Conservation (phyloP, 2,797 vertebrate genomes). For the Anas bernieri region DNA sequence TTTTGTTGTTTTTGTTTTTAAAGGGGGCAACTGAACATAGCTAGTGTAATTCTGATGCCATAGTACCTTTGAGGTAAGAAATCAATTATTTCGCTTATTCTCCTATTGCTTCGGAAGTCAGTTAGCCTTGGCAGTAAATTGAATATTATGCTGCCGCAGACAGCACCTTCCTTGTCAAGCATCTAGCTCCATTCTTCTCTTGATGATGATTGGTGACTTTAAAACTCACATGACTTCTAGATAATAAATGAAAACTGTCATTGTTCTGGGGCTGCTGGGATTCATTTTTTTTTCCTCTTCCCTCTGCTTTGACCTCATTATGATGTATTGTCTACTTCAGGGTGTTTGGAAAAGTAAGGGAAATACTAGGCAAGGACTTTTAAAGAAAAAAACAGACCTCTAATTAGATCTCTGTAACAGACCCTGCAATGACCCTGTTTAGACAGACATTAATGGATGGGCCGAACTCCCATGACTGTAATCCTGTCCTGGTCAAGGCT, state of each 20-base stretch:
- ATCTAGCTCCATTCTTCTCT: slow-evolving; percentile 58
- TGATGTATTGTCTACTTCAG: slow-evolving; percentile 73
- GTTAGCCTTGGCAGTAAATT: slow-evolving; percentile 64
- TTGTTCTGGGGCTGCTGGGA: slow-evolving; percentile 24
- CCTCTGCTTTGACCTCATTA: slow-evolving; percentile 70
- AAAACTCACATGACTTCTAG: slow-evolving; percentile 57
- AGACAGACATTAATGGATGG: slow-evolving; percentile 51
- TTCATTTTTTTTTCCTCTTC: not conserved
- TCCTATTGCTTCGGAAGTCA: slow-evolving; percentile 41
- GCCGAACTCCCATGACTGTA: not conserved
- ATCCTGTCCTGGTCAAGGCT: not conserved
- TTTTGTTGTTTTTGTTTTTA: too few species aligned
- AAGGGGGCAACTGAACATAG: not conserved
- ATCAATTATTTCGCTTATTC: slow-evolving; percentile 54
- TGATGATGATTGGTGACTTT: slow-evolving; percentile 72
- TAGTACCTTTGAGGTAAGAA: slow-evolving; percentile 58
- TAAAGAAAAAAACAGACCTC: slow-evolving; percentile 71
- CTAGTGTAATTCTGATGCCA: slow-evolving; percentile 24
- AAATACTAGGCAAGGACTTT: slow-evolving; percentile 64
- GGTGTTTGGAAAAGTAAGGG: slow-evolving; percentile 66
- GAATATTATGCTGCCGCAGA: slow-evolving; percentile 48
- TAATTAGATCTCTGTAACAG: slow-evolving; percentile 57
- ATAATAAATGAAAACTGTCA: slow-evolving; percentile 73
- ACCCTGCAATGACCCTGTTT: slow-evolving; percentile 59
- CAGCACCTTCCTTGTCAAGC: slow-evolving; percentile 66